phyloP scores from a whole-genome alignment of 1,140 invertebrate genomes.

The Cydia fagiglandana region DNA sequence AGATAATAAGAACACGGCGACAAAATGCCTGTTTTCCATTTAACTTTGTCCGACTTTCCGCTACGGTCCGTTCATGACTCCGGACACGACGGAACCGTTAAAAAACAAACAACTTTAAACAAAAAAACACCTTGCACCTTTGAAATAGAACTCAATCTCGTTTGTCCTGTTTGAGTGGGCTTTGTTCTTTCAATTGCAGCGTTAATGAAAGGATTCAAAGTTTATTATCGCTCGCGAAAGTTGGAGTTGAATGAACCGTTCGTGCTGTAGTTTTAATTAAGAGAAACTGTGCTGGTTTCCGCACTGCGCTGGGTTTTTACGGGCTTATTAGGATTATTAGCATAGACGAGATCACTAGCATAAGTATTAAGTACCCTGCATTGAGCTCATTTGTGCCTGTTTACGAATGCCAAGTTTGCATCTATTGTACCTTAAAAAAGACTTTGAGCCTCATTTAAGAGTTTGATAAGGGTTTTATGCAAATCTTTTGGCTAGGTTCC shows the following conservation, averaged over 20 bases:
- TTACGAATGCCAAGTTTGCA: too few relatives aligned
- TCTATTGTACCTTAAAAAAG: too few relatives aligned
- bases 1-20: background rate
- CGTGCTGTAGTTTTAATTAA: conserved; percentile 13
- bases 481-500: too few relatives aligned
- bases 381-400: too few relatives aligned
- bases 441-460: too few relatives aligned
- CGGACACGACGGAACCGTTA: background rate
- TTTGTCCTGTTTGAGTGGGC: background rate
- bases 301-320: background rate
- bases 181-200: background rate
- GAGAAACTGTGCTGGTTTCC: background rate
- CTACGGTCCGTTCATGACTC: background rate
- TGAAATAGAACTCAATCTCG: conserved; percentile 8
- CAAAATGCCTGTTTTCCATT: conserved; percentile 17
- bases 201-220: background rate
- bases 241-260: conserved; percentile 1
- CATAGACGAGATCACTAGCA: too few relatives aligned
- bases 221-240: background rate
- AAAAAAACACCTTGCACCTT: background rate
- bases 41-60: background rate
- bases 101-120: background rate
- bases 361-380: too few relatives aligned
- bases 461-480: too few relatives aligned
- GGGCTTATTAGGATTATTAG: background rate